These are phyloP conservation scores for Contarinia nasturtii DNA, from an alignment of 1,140 invertebrate genomes.

Conservation along the genomic window DNA sequence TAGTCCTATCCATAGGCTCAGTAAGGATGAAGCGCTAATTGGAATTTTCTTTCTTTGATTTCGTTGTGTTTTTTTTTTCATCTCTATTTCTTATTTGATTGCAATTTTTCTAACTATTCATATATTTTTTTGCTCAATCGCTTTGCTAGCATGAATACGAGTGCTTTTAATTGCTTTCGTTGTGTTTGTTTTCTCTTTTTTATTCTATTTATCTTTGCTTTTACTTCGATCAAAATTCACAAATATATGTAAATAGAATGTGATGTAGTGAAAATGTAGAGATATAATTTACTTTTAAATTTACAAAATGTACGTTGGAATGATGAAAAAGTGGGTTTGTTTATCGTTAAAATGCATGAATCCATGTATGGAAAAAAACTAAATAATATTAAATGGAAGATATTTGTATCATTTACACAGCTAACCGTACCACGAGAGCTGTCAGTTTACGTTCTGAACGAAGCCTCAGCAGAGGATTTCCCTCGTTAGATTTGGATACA, in stretches of 20 bases:
- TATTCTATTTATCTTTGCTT: constrained; percentile 2
- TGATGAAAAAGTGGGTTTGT: too few relatives aligned
- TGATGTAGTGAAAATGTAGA: too few relatives aligned
- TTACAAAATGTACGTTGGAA: too few relatives aligned
- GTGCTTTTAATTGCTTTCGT: background rate
- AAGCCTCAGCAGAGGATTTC: constrained; percentile 39
- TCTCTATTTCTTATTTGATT: background rate
- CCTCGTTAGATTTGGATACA: constrained; percentile 56
- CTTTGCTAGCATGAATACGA: too few relatives aligned
- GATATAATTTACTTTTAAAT: too few relatives aligned
- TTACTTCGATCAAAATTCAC: background rate
- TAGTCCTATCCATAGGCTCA: constrained; percentile 48
- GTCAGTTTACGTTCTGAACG: constrained; percentile 44
- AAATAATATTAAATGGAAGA: too few relatives aligned
- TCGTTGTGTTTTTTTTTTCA: background rate
- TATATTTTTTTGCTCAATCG: background rate
- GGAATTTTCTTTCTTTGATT: background rate
- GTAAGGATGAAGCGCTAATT: constrained; percentile 26
- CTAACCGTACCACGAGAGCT: constrained; percentile 35
- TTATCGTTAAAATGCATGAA: too few relatives aligned
- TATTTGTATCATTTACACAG: constrained; percentile 6
- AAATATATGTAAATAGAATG: background rate
- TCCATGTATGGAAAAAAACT: too few relatives aligned
- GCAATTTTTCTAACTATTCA: background rate
- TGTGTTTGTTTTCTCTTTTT: background rate